Base-by-base conservation (phyloP, 2,113 vertebrate genomes). In the Macrotus californicus region DNA sequence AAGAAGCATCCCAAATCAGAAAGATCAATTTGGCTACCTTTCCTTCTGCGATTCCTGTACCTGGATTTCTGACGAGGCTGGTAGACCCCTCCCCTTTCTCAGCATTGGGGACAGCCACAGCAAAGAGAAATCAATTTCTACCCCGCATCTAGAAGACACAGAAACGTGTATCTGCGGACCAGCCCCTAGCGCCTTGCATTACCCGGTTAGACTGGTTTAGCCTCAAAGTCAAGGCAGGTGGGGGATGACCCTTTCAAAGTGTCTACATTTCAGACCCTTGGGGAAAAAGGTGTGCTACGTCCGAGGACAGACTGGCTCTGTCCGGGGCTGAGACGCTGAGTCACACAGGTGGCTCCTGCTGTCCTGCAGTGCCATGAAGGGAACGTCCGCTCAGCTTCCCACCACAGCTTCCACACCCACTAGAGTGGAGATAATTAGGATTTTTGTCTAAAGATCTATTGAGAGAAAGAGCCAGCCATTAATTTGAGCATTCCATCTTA, bases 401-500 rank as follows among this genome's bases (percentile, higher is more conserved):
- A 88, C 72, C 66, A 56, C 59, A 59, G 16, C 36, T 36, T 77
- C 34, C 72, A 66, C 81, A 69, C 6, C 69, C 90, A 72, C n/a
- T 70, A 83, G 83, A 52, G 86, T 0, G 39, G 14, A 93, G 80
- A 88, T 66, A 94, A 89, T 96, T 76, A 34, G 9, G 43, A 50
- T 43, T 59, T 61, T 69, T 66, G 86, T 67, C 73, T 64, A 48
- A 76, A 85, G 18, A 54, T 90, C 84, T 70, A 54, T 24, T 50
- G 29, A 85, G 59, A 79, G 9, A 95, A 89, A 88, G 29, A 85
- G 95, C 87, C n/a, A 48, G 84, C 81, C 89, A 82, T 79, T 98
- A 97, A 98, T 98, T 95, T 97, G 77, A 94, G 59, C 87, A 56
- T 96, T 96, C 87, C 64, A 21, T 85, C 85, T 90, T 87, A 34